Evolutionary conservation across 1,140 invertebrate genomes (phyloP).

Genomic region (Bombus turneri): DNA sequence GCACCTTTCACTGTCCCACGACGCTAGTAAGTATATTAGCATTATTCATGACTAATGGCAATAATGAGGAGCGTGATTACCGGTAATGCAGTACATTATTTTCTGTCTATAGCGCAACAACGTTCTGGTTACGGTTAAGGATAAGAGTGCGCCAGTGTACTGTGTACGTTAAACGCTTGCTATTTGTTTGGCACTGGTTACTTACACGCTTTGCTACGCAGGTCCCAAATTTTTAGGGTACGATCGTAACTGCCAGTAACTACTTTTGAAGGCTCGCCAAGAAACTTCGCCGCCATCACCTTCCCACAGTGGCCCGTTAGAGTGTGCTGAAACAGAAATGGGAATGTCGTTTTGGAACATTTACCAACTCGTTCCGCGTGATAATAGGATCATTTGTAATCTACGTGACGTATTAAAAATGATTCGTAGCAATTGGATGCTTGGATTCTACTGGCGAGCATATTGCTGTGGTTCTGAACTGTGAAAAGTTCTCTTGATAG

Average conservation of each 20-base stretch:
- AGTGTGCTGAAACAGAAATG: conserved; percentile 91
- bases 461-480: background rate
- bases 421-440: background rate
- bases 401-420: conserved; percentile 30
- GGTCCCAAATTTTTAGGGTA: conserved; percentile 98
- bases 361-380: conserved; percentile 15
- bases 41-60: conserved; percentile 77
- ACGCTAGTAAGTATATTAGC: conserved; percentile 72
- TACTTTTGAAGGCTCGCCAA: conserved; percentile 93
- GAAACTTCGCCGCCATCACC: conserved; percentile 96
- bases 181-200: conserved; percentile 67
- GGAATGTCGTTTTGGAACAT: conserved; percentile 53
- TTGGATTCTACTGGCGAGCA: background rate
- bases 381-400: conserved; percentile 29
- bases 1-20: conserved; percentile 78
- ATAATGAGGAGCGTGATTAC: conserved; percentile 78
- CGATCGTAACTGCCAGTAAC: conserved; percentile 97
- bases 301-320: conserved; percentile 98
- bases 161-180: conserved; percentile 15
- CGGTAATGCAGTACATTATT: conserved; percentile 61
- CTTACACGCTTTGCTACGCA: conserved; percentile 96
- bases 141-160: background rate
- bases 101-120: conserved; percentile 40
- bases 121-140: background rate
- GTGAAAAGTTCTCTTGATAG: background rate